Percentiles rank a stretch among this genome's conserved stretches.
phyloP scores from a whole-genome alignment of 2,888 invertebrate genomes.

The Hesperia comma region DNA sequence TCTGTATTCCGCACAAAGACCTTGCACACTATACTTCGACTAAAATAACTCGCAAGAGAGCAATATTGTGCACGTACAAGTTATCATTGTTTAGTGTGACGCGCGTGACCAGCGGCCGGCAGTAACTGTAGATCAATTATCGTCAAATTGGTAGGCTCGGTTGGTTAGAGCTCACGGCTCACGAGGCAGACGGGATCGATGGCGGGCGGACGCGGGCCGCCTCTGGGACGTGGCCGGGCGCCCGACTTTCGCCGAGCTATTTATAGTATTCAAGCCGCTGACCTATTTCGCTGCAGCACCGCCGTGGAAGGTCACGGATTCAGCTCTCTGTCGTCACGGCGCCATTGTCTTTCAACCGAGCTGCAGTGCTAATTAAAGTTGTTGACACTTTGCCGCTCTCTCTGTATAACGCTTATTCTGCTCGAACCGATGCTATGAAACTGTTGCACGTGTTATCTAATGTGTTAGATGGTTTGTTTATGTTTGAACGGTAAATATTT shows the following conservation, averaged over 20 bases:
- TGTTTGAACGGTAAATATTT: neutral
- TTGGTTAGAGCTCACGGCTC: conserved; percentile 41
- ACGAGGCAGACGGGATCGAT: conserved; percentile 47
- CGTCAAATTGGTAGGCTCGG: conserved; percentile 54
- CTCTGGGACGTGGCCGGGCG: conserved; percentile 75
- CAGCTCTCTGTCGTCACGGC: conserved; percentile 76
- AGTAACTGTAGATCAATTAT: conserved; percentile 59
- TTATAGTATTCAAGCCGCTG: conserved; percentile 83
- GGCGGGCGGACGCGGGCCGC: conserved; percentile 55
- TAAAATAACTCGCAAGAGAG: neutral
- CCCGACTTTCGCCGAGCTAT: conserved; percentile 83
- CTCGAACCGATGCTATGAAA: conserved; percentile 49
- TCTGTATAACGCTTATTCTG: conserved; percentile 45
- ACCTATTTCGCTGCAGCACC: conserved; percentile 82
- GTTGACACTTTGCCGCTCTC: conserved; percentile 73
- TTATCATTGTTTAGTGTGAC: conserved; percentile 41
- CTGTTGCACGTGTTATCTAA: conserved; percentile 36
- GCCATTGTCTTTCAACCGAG: conserved; percentile 79
- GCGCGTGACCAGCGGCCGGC: conserved; percentile 31
- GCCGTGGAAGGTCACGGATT: conserved; percentile 82
- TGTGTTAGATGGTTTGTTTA: conserved; percentile 9
- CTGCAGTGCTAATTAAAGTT: conserved; percentile 82
- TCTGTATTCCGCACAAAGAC: neutral
- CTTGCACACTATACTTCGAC: neutral
- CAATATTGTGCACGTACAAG: conserved; percentile 7